A percentile compares a stretch with the other conserved stretches of the same genome.
Conservation (phyloP, 2,888 invertebrate species). For the Aphidius colemani region DNA sequence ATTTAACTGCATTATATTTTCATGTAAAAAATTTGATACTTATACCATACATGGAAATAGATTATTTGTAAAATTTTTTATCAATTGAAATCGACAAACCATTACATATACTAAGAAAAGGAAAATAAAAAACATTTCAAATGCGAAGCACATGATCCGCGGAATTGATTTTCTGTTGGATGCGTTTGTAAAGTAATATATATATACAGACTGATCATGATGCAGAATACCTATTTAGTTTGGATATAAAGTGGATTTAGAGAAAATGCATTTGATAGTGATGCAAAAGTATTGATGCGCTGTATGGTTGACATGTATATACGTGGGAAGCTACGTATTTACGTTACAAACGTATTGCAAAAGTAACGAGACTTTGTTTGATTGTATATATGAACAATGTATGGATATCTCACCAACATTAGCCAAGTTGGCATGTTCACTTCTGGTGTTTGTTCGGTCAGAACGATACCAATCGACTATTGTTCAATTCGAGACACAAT, state of each 20-base stretch:
- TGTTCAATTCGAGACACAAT: constrained; percentile 26
- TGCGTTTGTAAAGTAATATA: constrained; percentile 1
- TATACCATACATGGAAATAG: background rate
- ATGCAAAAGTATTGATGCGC: too few species aligned
- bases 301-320: too few species aligned
- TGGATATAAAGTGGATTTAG: too few species aligned
- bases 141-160: constrained; percentile 15
- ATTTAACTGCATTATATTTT: background rate
- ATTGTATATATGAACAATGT: too few species aligned
- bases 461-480: constrained; percentile 41
- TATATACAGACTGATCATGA: background rate
- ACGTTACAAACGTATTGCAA: too few species aligned
- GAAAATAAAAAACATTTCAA: background rate
- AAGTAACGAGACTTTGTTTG: too few species aligned
- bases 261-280: too few species aligned
- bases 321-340: too few species aligned
- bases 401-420: too few species aligned
- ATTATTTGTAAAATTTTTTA: background rate
- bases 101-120: background rate
- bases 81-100: background rate
- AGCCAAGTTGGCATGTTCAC: background rate
- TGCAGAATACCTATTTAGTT: too few species aligned
- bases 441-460: constrained; percentile 21
- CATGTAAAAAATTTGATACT: too few species aligned
- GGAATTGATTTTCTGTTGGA: constrained; percentile 15